These are phyloP conservation scores for Simalia tracyae DNA, from an alignment of 2,797 vertebrate genomes.

Conservation along the genomic window DNA sequence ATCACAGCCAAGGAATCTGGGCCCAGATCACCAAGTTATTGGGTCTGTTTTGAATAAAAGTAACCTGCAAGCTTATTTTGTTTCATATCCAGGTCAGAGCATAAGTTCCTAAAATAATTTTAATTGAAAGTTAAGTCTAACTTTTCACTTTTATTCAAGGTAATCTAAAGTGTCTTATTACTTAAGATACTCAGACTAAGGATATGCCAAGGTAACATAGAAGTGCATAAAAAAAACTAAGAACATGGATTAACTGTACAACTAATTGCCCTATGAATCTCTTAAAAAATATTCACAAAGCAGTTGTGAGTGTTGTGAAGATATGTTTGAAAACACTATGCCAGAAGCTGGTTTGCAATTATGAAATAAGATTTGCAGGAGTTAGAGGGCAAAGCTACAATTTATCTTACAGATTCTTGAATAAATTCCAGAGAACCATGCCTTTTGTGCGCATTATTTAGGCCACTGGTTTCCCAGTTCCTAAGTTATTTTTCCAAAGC, in stretches of 20 bases:
- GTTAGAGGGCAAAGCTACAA: not conserved
- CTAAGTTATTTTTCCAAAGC: too few species aligned
- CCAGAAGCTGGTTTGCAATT: not conserved
- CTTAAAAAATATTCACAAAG: not conserved
- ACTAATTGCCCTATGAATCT: too few species aligned
- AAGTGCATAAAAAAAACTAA: not conserved
- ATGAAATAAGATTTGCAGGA: not conserved
- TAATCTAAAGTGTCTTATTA: slow-evolving; percentile 55
- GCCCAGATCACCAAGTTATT: not conserved
- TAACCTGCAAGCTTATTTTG: slow-evolving; percentile 25
- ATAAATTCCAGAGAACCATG: not conserved
- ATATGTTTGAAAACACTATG: not conserved
- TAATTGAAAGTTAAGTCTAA: slow-evolving; percentile 39
- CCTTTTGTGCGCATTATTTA: not conserved
- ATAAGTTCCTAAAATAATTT: slow-evolving; percentile 47
- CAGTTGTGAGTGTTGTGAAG: not conserved
- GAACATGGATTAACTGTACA: not conserved
- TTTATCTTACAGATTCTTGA: not conserved
- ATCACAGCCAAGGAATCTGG: not conserved
- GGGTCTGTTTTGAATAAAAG: not conserved
- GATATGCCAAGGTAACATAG: too few species aligned
- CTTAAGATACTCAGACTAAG: too few species aligned
- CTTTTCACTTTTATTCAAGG: slow-evolving; percentile 37
- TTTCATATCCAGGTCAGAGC: slow-evolving; percentile 39
- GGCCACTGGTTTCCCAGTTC: too few species aligned